Base-by-base conservation (phyloP, 1,140 invertebrate species). In the Lepidurus apus region DNA sequence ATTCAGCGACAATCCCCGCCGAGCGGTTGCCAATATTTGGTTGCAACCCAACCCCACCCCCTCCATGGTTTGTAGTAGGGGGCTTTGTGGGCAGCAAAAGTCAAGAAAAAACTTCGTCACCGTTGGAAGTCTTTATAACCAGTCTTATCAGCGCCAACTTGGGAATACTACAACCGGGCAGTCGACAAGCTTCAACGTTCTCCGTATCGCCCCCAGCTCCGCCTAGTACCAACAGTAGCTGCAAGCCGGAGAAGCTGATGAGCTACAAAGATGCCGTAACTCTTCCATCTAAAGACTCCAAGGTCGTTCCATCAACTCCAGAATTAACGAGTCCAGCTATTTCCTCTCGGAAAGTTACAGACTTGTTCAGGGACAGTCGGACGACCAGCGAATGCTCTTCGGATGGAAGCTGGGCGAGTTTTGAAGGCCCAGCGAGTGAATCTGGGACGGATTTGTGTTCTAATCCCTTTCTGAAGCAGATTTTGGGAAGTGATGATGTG, bases 71-170 rank as follows among this genome's bases (percentile, higher is more conserved):
- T 26, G 17, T 79, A 34, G 43, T 74, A 13, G 78, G 78, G 8
- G 78, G 78, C 26, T 79, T 74, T 44, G 78, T 79, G 7, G 78
- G 78, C 65, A 79, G 78, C 42, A 79, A 79, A 74, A 79, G 73
- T 79, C 44, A 45, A 47, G 78, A 79, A 42, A 65, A 65, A 21
- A 65, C 53, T 9, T 65, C 53, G 6, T n/a, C 17, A 13, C 53
- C 53, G 13, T 17, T 65, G 7, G 53, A 65, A 65, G 53, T 65
- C 2, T n/a, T 65, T 17, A 1, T 65, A 65, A 65, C 9, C 53
- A 65, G 21, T 21, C 53, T 65, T 13, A 65, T 65, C 13, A 21
- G 17, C 6, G 17, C 17, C 17, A 65, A 65, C 13, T 5, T 5
- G 53, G 53, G 21, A 7, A 7, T 65, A 7, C 21, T 65, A 21